These are phyloP conservation scores for Gobiocypris rarus DNA, from an alignment of 2,113 vertebrate genomes.

Conservation along the genomic window DNA sequence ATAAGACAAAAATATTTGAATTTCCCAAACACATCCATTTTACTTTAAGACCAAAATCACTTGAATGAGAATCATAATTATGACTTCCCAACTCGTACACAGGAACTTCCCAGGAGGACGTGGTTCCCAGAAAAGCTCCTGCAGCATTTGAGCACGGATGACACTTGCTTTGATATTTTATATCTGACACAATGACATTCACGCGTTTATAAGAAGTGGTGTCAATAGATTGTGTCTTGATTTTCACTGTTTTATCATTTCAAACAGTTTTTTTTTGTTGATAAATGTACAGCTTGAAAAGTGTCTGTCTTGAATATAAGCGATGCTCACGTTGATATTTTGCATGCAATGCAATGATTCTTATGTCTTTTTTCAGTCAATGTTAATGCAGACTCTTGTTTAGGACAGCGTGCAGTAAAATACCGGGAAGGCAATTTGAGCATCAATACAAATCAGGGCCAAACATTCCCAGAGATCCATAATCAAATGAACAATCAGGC, in stretches of 20 bases:
- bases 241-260: neutral
- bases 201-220: neutral
- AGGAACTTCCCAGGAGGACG: neutral
- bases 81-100: neutral
- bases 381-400: neutral
- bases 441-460: constrained; percentile 17
- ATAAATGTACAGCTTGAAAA: too few species aligned
- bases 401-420: neutral
- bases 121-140: neutral
- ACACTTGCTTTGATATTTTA: neutral
- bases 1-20: neutral
- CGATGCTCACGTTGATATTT: too few species aligned
- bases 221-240: neutral
- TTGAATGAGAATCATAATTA: constrained; percentile 3
- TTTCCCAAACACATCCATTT: constrained; percentile 4
- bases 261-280: neutral
- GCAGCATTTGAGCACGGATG: neutral
- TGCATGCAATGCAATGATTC: too few species aligned
- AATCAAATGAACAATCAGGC: constrained; percentile 7
- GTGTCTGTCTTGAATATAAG: too few species aligned
- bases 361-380: neutral
- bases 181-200: neutral
- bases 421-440: neutral
- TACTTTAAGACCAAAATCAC: neutral
- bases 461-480: neutral